phyloP scores from a whole-genome alignment of 2,888 invertebrate genomes.

The Octodonta nipae region DNA sequence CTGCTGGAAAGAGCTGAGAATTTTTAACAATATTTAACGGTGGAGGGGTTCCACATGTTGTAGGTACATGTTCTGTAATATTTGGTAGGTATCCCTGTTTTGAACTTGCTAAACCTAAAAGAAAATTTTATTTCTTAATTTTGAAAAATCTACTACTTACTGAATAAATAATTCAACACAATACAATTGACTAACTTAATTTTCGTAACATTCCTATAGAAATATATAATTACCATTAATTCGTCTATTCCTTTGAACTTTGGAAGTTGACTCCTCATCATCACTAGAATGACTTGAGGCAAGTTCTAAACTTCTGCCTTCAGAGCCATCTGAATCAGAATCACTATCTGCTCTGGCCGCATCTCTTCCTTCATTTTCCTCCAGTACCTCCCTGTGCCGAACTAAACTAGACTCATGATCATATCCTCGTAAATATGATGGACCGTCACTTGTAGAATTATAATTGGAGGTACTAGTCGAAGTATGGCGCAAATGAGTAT shows the following conservation, averaged over 20 bases:
- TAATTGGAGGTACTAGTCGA: slow-evolving; percentile 80
- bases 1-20: slow-evolving; percentile 54
- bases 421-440: slow-evolving; percentile 55
- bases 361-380: slow-evolving; percentile 28
- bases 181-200: no score
- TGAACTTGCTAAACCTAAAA: slow-evolving; percentile 5
- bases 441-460: slow-evolving; percentile 66
- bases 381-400: slow-evolving; percentile 34
- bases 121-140: no score
- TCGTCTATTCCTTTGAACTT: no score
- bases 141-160: no score
- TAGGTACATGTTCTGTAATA: slow-evolving; percentile 39
- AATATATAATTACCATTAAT: no score
- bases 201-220: no score
- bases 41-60: slow-evolving; percentile 43
- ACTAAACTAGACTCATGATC: slow-evolving; percentile 43
- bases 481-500: slow-evolving; percentile 69
- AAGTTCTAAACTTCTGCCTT: slow-evolving; percentile 71
- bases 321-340: slow-evolving; percentile 66
- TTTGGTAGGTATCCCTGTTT: slow-evolving; percentile 48
- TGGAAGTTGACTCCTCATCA: slow-evolving; percentile 71
- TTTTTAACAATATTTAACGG: slow-evolving; percentile 50
- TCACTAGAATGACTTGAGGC: slow-evolving; percentile 94
- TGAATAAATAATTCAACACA: no score
- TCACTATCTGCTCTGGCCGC: slow-evolving; percentile 40